phyloP scores from a whole-genome alignment of 2,888 invertebrate genomes.

The Onchidella celtica region DNA sequence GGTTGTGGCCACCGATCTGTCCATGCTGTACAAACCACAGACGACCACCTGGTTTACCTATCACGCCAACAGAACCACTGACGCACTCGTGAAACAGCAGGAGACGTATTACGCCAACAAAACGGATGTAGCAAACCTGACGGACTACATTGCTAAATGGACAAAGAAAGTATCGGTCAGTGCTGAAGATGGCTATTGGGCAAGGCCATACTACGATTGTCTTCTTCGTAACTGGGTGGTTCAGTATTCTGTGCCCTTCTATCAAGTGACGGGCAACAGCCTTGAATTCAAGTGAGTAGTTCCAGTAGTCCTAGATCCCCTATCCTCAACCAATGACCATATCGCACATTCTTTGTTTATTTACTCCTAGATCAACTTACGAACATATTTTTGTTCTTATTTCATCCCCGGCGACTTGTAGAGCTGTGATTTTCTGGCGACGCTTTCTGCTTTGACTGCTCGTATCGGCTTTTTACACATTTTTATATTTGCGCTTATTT shows the following conservation, averaged over 20 bases:
- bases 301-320: too few relatives aligned
- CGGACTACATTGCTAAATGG: slow-evolving; percentile 40
- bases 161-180: slow-evolving; percentile 49
- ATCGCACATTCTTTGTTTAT: too few relatives aligned
- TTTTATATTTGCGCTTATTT: too few relatives aligned
- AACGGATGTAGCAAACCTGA: slow-evolving; percentile 47
- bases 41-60: slow-evolving; percentile 50
- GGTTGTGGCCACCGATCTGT: slow-evolving; percentile 53
- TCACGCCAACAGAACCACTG: slow-evolving; percentile 43
- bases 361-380: too few relatives aligned
- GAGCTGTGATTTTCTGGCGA: too few relatives aligned
- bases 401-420: too few relatives aligned
- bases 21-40: slow-evolving; percentile 50
- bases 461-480: too few relatives aligned
- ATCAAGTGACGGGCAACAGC: slow-evolving; percentile 49
- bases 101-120: slow-evolving; percentile 48
- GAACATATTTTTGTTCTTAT: too few relatives aligned
- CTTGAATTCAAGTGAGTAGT: slow-evolving; percentile 65
- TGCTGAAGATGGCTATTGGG: slow-evolving; percentile 61
- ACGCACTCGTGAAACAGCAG: slow-evolving; percentile 18
- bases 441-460: too few relatives aligned
- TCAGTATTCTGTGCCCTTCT: slow-evolving; percentile 67
- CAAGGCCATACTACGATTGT: slow-evolving; percentile 67
- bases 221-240: slow-evolving; percentile 63
- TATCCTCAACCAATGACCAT: too few relatives aligned